Evolutionary conservation across 2,888 invertebrate species (phyloP).

Genomic region (Campoletis raptor): DNA sequence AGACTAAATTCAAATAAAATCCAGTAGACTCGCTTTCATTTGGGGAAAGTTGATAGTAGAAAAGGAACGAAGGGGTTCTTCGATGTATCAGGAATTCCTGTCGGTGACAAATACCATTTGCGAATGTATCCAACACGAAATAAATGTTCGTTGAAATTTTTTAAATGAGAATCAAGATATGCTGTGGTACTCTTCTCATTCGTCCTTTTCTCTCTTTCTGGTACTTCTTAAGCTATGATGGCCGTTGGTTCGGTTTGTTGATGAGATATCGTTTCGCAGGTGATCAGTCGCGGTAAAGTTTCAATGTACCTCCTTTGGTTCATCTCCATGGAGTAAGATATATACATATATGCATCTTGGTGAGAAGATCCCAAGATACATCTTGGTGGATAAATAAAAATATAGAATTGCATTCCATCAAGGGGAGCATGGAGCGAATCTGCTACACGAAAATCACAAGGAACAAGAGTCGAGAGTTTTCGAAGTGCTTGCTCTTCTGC

Average conservation of each 20-base stretch:
- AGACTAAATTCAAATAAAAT: neutral
- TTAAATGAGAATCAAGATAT: constrained; percentile 68
- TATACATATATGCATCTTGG: constrained; percentile 3
- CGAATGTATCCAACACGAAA: constrained; percentile 46
- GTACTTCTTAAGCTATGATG: neutral
- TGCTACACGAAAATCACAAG: constrained; percentile 1
- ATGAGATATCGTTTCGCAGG: constrained; percentile 57
- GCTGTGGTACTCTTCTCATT: constrained; percentile 29
- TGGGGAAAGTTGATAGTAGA: constrained; percentile 8
- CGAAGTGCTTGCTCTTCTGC: neutral
- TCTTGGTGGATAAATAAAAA: constrained; percentile 16
- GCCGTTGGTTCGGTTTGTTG: constrained; percentile 47
- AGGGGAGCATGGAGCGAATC: constrained; percentile 10
- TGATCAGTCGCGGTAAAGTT: constrained; percentile 40
- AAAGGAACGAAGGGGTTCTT: neutral
- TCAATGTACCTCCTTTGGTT: constrained; percentile 33
- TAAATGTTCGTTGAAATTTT: constrained; percentile 63
- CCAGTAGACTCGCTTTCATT: neutral
- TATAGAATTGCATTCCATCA: constrained; percentile 11
- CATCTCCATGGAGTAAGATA: constrained; percentile 12
- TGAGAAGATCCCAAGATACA: constrained; percentile 32
- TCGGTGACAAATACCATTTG: constrained; percentile 39
- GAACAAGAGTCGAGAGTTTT: constrained; percentile 6
- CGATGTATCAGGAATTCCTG: constrained; percentile 34
- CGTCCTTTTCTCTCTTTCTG: neutral